Evolutionary conservation across 2,888 invertebrate genomes (phyloP), one percentile per base, ranked within the genome.

Genomic region (Eilema caniola): DNA sequence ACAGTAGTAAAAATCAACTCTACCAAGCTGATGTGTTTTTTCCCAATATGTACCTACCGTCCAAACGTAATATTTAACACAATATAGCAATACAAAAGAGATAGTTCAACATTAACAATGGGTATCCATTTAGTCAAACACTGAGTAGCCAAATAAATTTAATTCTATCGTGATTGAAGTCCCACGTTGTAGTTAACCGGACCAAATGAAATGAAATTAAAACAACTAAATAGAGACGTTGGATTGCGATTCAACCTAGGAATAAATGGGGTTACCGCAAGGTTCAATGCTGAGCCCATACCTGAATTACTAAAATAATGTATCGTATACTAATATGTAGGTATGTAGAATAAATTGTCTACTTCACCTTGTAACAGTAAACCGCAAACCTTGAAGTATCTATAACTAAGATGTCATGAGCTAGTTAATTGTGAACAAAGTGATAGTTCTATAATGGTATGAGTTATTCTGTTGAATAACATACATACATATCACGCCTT

Each of bases 261-360:
- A 53, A 53, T 53, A 53, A 53, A 53, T 53, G n/a, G 53, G 53
- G 53, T 53, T 53, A 53, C n/a, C 53, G 53, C n/a, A 53, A 53
- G 20, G 53, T 53, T n/a, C 10, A 53, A n/a, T n/a, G 10, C 53
- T n/a, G 53, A 10, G 53, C 10, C n/a, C 53, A n/a, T 53, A n/a
- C 53, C n/a, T 10, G n/a, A 53, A 53, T n/a, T 53, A 53, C 53
- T n/a, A 10, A 47, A 5, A 47, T 37, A 12, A 37, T 41, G 16
- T 41, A 1, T 14, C 3, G 12, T 37, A 37, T 41, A 16, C 41
- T 16, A 41, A 47, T 7, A 47, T 47, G 20, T 16, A 41, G 3
- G 3, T 41, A 41, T 41, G 41, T 41, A 41, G 20, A 7, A 20
- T 47, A 20, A 14, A 47, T 47, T 14, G 41, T 41, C 41, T 41